These are phyloP conservation scores for Lithobates sylvaticus DNA, from an alignment of 2,797 vertebrate genomes.

Conservation along the genomic window DNA sequence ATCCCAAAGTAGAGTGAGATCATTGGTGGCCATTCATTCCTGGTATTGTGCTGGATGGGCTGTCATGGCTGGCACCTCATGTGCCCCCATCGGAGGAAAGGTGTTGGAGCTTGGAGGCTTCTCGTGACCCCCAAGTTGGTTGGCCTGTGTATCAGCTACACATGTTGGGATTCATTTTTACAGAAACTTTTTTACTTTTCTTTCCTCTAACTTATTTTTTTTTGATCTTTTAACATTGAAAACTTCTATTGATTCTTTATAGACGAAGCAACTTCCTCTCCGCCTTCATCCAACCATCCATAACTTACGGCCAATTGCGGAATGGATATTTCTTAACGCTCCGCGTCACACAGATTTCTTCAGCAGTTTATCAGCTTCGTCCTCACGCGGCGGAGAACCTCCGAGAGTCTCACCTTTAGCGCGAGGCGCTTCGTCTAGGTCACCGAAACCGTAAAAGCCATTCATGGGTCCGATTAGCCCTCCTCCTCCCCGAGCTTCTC, in stretches of 20 bases:
- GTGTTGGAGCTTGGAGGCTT: too few relatives aligned
- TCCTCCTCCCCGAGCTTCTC: constrained; percentile 12
- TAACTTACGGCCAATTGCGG: constrained; percentile 7
- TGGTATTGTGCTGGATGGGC: too few relatives aligned
- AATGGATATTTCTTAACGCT: constrained; percentile 50
- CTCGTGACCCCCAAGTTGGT: too few relatives aligned
- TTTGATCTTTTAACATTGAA: constrained; percentile 3
- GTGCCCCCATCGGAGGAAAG: too few relatives aligned
- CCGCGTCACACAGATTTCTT: constrained; percentile 31
- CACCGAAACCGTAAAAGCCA: constrained; percentile 30
- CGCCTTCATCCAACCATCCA: constrained; percentile 25
- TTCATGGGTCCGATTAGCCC: neutral
- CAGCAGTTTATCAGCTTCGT: constrained; percentile 40
- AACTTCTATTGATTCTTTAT: neutral
- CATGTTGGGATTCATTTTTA: too few relatives aligned
- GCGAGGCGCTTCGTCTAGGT: constrained; percentile 39
- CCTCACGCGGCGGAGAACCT: constrained; percentile 1
- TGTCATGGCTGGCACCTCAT: too few relatives aligned
- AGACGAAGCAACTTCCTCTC: neutral
- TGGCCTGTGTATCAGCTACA: too few relatives aligned
- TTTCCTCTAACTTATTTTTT: neutral
- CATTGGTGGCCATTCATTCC: too few relatives aligned
- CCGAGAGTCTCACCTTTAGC: constrained; percentile 10
- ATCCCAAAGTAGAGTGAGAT: too few relatives aligned
- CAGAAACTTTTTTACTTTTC: too few relatives aligned